These are phyloP conservation scores for Atta cephalotes DNA, from an alignment of 1,140 invertebrate species.

Conservation along the genomic window DNA sequence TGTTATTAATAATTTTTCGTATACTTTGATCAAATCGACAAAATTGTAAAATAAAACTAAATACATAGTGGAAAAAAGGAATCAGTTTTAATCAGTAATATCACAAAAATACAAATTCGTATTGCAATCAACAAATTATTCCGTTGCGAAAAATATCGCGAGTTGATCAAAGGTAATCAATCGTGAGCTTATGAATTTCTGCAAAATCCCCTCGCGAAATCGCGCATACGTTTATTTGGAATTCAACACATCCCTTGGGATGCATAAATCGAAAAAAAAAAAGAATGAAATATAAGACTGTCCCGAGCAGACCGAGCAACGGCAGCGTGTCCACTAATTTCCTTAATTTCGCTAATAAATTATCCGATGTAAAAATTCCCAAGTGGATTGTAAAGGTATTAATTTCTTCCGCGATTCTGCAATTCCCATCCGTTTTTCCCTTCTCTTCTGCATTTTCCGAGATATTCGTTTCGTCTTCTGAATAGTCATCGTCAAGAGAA, in stretches of 20 bases:
- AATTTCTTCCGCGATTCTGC: constrained; percentile 72
- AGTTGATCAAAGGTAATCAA: constrained; percentile 55
- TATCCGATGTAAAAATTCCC: constrained; percentile 77
- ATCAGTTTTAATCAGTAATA: background rate
- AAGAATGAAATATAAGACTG: constrained; percentile 67
- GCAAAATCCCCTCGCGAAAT: constrained; percentile 22
- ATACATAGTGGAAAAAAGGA: background rate
- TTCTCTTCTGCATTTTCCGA: background rate
- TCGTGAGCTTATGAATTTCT: constrained; percentile 41
- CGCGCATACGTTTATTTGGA: constrained; percentile 7
- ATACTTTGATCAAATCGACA: background rate
- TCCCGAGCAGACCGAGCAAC: constrained; percentile 59
- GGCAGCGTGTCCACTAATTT: constrained; percentile 75
- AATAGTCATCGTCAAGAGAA: background rate
- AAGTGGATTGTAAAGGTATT: constrained; percentile 79
- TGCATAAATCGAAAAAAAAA: constrained; percentile 48
- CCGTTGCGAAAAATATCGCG: background rate
- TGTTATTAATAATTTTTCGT: background rate
- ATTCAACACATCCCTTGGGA: background rate
- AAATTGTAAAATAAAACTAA: background rate
- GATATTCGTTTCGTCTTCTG: background rate
- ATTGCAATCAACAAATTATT: constrained; percentile 19
- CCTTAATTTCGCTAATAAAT: constrained; percentile 82
- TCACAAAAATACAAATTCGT: background rate
- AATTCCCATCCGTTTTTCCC: constrained; percentile 54